Conservation (phyloP, 2,113 vertebrate species). For the Sphyrna mokarran region DNA sequence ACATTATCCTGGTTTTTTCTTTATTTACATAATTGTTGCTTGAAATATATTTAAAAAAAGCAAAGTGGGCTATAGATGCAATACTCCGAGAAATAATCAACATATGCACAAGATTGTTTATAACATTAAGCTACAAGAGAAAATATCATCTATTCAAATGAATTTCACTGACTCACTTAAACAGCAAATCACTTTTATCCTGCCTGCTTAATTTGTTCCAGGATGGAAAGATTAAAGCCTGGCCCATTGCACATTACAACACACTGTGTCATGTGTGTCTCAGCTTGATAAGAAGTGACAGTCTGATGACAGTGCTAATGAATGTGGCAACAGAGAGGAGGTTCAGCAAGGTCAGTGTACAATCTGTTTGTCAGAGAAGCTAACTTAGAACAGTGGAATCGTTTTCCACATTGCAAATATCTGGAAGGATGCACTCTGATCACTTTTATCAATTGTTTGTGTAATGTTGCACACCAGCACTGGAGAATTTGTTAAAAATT, state of each 20-base stretch:
- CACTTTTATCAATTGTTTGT: neutral
- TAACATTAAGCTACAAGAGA: conserved; percentile 6
- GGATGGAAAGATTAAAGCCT: conserved; percentile 30
- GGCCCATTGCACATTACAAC: conserved; percentile 2
- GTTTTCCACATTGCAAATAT: neutral
- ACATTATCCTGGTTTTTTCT: neutral
- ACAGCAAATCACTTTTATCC: conserved; percentile 29
- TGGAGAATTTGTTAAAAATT: neutral
- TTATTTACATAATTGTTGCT: neutral
- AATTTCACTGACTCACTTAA: conserved; percentile 16
- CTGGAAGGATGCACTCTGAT: neutral
- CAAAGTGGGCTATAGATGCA: neutral
- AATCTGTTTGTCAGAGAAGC: conserved; percentile 15
- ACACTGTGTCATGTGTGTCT: conserved; percentile 13
- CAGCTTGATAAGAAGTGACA: conserved; percentile 32
- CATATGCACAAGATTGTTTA: neutral
- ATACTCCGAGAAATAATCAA: neutral
- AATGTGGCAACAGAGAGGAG: neutral
- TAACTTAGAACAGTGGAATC: neutral
- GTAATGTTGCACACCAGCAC: neutral
- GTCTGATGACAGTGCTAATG: conserved; percentile 28
- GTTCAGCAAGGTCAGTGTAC: conserved; percentile 15
- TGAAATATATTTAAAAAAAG: neutral
- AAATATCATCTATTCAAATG: conserved; percentile 17
- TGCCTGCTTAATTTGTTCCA: conserved; percentile 31